Evolutionary conservation across 2,888 invertebrate genomes (phyloP).

Genomic region (Zaprionus obscuricornis): DNA sequence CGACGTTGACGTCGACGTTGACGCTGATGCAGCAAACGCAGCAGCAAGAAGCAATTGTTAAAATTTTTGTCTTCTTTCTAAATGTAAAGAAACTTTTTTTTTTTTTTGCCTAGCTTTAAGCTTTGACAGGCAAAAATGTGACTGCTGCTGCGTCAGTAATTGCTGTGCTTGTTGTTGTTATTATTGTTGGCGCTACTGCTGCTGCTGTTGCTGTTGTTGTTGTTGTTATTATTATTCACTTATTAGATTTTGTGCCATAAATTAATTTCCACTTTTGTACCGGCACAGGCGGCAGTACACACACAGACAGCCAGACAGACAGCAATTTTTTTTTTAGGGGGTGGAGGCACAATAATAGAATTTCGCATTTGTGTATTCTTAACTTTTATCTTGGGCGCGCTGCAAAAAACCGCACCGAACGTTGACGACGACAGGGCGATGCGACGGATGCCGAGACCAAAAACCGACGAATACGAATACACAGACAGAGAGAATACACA

Average conservation of each 20-base stretch:
- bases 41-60: slow-evolving; percentile 38
- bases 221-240: slow-evolving; percentile 28
- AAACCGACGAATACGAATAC: background rate
- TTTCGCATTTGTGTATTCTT: slow-evolving; percentile 53
- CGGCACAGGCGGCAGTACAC: background rate
- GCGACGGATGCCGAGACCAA: slow-evolving; percentile 32
- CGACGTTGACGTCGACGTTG: slow-evolving; percentile 23
- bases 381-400: slow-evolving; percentile 45
- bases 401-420: slow-evolving; percentile 43
- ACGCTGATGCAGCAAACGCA: slow-evolving; percentile 12
- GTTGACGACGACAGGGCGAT: no score
- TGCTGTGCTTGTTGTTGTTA: slow-evolving; percentile 40
- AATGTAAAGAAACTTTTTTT: slow-evolving; percentile 22
- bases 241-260: slow-evolving; percentile 68
- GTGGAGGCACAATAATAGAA: slow-evolving; percentile 37
- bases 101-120: slow-evolving; percentile 20
- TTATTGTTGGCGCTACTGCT: slow-evolving; percentile 15
- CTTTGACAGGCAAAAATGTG: background rate
- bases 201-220: slow-evolving; percentile 9
- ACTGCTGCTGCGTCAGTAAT: background rate
- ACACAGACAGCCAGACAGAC: no score
- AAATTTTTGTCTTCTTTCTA: slow-evolving; percentile 23
- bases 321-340: no score
- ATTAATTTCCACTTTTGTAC: slow-evolving; percentile 55
- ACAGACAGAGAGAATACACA: slow-evolving; percentile 25